phyloP scores from a whole-genome alignment of 2,888 invertebrate species.

The Ephialtes manifestator region DNA sequence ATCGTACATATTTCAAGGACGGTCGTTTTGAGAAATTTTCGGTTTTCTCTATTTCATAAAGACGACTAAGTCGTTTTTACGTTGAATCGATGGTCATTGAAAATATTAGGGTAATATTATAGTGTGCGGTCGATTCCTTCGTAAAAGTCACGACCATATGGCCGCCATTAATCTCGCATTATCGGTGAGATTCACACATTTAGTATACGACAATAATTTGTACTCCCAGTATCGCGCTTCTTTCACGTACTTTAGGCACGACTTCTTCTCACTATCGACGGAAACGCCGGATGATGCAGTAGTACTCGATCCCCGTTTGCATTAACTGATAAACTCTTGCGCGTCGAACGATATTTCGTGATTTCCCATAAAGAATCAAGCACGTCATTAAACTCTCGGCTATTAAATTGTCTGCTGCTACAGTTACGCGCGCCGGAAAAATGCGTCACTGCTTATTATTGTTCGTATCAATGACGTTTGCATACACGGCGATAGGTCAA shows the following conservation, averaged over 20 bases:
- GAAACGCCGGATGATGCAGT: slow-evolving; percentile 5
- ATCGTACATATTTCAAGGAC: no score
- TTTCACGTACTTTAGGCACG: not conserved
- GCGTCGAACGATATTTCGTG: not conserved
- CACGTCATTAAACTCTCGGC: not conserved
- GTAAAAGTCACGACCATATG: not conserved
- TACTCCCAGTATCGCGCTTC: not conserved
- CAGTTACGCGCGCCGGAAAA: not conserved
- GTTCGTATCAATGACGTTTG: slow-evolving; percentile 25
- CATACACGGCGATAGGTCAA: slow-evolving; percentile 68
- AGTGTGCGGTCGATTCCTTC: not conserved
- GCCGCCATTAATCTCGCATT: slow-evolving; percentile 10
- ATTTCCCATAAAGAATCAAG: not conserved
- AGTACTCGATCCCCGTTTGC: not conserved
- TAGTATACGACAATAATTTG: not conserved
- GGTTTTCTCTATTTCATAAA: no score
- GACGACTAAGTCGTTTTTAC: no score
- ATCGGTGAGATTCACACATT: slow-evolving; percentile 34
- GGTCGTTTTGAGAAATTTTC: no score
- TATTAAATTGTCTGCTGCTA: not conserved
- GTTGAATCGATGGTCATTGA: no score
- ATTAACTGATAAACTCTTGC: not conserved
- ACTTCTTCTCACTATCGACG: not conserved
- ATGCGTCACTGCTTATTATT: slow-evolving; percentile 22
- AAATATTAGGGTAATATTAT: no score